These are phyloP conservation scores for Ferdinandea cuprea DNA, from an alignment of 2,888 invertebrate species.

Conservation along the genomic window DNA sequence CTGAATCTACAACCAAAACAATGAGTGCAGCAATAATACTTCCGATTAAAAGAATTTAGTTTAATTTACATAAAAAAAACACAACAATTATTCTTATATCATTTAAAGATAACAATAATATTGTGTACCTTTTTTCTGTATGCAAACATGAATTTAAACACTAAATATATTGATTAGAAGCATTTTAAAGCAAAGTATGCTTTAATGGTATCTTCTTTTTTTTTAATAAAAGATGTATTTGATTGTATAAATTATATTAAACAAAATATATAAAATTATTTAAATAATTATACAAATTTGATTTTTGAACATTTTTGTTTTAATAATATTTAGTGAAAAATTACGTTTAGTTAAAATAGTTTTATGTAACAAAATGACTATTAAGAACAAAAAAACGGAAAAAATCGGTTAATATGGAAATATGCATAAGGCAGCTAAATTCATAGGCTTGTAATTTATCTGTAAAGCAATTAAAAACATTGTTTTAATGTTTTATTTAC, in stretches of 20 bases:
- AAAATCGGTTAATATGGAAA: constrained; percentile 9
- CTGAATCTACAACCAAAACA: constrained; percentile 47
- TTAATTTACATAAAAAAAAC: constrained; percentile 22
- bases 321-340: constrained; percentile 34
- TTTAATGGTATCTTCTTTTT: constrained; percentile 18
- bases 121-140: constrained; percentile 1
- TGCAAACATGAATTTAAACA: constrained; percentile 25
- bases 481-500: constrained; percentile 4
- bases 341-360: constrained; percentile 6
- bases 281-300: constrained; percentile 42
- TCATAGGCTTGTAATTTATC: constrained; percentile 11
- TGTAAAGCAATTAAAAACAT: constrained; percentile 10
- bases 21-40: constrained; percentile 62
- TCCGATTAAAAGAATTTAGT: constrained; percentile 47
- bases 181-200: constrained; percentile 23
- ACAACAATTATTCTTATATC: background rate
- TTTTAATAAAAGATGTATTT: constrained; percentile 20
- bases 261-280: constrained; percentile 24
- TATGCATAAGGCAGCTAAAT: constrained; percentile 48
- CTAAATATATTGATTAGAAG: constrained; percentile 33
- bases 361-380: constrained; percentile 27
- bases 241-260: constrained; percentile 45
- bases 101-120: background rate
- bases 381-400: background rate
- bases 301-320: constrained; percentile 50